Conservation (phyloP, 1,140 invertebrate genomes). For the Cotesia vestalis region DNA sequence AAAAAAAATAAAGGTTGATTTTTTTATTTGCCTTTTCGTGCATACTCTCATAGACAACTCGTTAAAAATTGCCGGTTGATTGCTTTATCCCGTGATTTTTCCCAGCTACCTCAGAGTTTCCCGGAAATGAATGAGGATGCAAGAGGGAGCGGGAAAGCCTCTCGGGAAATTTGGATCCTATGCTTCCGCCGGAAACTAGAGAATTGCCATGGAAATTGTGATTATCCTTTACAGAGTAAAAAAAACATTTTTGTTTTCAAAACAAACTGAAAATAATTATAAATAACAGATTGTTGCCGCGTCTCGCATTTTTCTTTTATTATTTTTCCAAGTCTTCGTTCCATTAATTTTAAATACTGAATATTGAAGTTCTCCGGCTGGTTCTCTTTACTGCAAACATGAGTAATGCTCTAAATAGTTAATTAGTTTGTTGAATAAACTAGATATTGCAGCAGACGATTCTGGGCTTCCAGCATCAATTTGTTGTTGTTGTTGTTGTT, state of each 20-base stretch:
- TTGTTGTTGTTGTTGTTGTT: too few species aligned
- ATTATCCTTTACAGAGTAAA: slow-evolving; percentile 24
- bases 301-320: too few species aligned
- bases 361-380: too few species aligned
- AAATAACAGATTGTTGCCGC: background rate
- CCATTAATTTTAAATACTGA: too few species aligned
- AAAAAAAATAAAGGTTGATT: background rate
- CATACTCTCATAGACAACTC: slow-evolving; percentile 8
- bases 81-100: slow-evolving; percentile 29
- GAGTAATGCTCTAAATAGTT: too few species aligned
- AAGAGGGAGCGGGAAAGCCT: slow-evolving; percentile 29
- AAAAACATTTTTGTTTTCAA: slow-evolving; percentile 7
- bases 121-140: slow-evolving; percentile 33
- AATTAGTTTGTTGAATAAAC: too few species aligned
- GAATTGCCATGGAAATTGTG: slow-evolving; percentile 39
- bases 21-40: slow-evolving; percentile 6
- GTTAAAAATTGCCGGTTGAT: slow-evolving; percentile 27
- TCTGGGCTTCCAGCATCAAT: too few species aligned
- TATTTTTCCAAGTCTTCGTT: too few species aligned
- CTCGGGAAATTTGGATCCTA: slow-evolving; percentile 37
- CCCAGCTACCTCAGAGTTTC: background rate
- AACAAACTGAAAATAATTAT: slow-evolving; percentile 18
- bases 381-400: too few species aligned
- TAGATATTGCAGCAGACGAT: too few species aligned
- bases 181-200: slow-evolving; percentile 34